Percentiles rank a stretch among this genome's conserved stretches.
phyloP scores from a whole-genome alignment of 1,140 invertebrate genomes.

The Anoplolepis gracilipes region DNA sequence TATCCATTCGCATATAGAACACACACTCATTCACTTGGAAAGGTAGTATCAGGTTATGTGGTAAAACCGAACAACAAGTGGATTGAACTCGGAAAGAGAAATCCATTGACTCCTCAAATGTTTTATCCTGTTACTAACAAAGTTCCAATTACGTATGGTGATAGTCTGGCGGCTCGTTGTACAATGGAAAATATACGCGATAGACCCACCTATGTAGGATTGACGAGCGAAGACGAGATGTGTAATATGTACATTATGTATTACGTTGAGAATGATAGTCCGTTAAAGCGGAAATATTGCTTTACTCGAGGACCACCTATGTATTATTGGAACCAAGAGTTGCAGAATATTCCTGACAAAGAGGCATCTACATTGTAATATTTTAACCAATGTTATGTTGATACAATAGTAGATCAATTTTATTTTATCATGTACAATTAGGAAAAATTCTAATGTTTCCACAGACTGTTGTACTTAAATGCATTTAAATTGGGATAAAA shows the following conservation, averaged over 20 bases:
- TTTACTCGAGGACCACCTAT: conserved; percentile 93
- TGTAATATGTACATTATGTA: conserved; percentile 99
- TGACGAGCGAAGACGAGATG: conserved; percentile 98
- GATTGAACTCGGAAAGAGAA: conserved; percentile 95
- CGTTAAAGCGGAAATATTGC: conserved; percentile 94
- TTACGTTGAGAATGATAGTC: conserved; percentile 94
- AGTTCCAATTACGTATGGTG: conserved; percentile 88
- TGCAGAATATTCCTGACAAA: conserved; percentile 93
- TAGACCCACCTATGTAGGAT: conserved; percentile 90
- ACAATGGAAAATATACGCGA: conserved; percentile 93
- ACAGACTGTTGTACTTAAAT: conserved; percentile 14
- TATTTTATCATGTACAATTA: conserved; percentile 1
- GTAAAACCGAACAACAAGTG: conserved; percentile 90
- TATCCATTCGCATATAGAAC: conserved; percentile 98
- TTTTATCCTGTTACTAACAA: conserved; percentile 95
- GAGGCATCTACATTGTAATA: conserved; percentile 87
- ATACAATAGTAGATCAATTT: conserved; percentile 21
- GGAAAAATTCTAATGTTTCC: conserved; percentile 13
- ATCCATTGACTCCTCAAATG: conserved; percentile 97
- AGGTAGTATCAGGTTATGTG: conserved; percentile 95
- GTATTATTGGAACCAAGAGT: conserved; percentile 91
- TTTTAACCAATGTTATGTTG: not conserved
- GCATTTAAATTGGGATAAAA: conserved; percentile 16
- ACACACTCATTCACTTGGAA: conserved; percentile 96
- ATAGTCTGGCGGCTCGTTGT: conserved; percentile 95